Evolutionary conservation across 2,888 invertebrate species (phyloP).

Genomic region (Cosmia pyralina): DNA sequence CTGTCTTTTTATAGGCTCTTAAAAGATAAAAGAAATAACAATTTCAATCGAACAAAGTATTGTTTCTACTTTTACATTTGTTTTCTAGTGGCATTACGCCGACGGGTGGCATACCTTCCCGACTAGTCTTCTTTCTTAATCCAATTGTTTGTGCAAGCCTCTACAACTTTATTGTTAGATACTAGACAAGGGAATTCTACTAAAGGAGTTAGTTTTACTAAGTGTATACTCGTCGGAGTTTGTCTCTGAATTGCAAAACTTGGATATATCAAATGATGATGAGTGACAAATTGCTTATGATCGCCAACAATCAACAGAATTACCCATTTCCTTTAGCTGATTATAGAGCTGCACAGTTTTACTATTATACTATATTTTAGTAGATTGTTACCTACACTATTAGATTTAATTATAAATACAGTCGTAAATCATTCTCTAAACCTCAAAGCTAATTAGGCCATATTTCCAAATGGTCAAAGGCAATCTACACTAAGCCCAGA

Average conservation of each 20-base stretch:
- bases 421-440: slow-evolving; percentile 25
- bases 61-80: slow-evolving; percentile 31
- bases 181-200: slow-evolving; percentile 34
- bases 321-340: slow-evolving; percentile 29
- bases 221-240: slow-evolving; percentile 16
- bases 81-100: slow-evolving; percentile 26
- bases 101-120: slow-evolving; percentile 24
- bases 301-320: slow-evolving; percentile 31
- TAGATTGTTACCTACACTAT: not conserved
- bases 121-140: slow-evolving; percentile 46
- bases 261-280: slow-evolving; percentile 37
- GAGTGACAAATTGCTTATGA: slow-evolving; percentile 30
- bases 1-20: not conserved
- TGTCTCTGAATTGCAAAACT: slow-evolving; percentile 1
- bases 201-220: slow-evolving; percentile 25
- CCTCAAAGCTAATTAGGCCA: slow-evolving; percentile 23
- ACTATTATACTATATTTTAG: slow-evolving; percentile 2
- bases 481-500: slow-evolving; percentile 30
- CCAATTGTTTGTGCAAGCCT: slow-evolving; percentile 50
- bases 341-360: slow-evolving; percentile 21
- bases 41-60: slow-evolving; percentile 23
- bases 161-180: slow-evolving; percentile 42
- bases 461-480: slow-evolving; percentile 31
- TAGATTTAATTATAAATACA: slow-evolving; percentile 6
- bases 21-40: slow-evolving; percentile 35